Conservation (phyloP, 2,888 invertebrate genomes). For the Microdon myrmicae region DNA sequence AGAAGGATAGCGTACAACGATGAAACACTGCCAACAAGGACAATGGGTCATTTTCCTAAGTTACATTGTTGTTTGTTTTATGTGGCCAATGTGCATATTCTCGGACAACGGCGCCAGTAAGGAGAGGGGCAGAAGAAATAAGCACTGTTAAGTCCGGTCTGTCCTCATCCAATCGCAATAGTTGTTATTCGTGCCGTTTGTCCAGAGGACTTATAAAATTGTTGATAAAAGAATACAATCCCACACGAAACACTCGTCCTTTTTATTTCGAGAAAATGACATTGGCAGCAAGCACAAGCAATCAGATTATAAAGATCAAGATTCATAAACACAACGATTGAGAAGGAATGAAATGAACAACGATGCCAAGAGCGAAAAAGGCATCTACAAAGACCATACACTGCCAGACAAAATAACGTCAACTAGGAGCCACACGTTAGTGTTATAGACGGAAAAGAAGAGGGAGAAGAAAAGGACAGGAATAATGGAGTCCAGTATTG, state of each 20-base stretch:
- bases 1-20: no score
- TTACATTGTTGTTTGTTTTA: constrained; percentile 40
- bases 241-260: constrained; percentile 7
- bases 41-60: constrained; percentile 34
- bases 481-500: no score
- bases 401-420: constrained; percentile 37
- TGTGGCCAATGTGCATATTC: constrained; percentile 12
- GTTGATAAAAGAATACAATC: constrained; percentile 32
- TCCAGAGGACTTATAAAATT: constrained; percentile 29
- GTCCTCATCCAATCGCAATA: constrained; percentile 11
- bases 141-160: constrained; percentile 16
- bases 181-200: constrained; percentile 29
- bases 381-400: constrained; percentile 18
- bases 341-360: constrained; percentile 23
- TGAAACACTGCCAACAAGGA: no score
- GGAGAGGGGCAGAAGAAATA: constrained; percentile 4
- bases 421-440: constrained; percentile 21
- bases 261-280: not conserved
- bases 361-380: constrained; percentile 24
- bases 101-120: constrained; percentile 8
- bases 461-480: not conserved
- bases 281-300: constrained; percentile 18
- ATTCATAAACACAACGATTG: constrained; percentile 50
- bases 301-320: constrained; percentile 51
- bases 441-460: constrained; percentile 6